These are phyloP conservation scores for Rissa tridactyla DNA, from an alignment of 2,113 vertebrate species.

Conservation along the genomic window DNA sequence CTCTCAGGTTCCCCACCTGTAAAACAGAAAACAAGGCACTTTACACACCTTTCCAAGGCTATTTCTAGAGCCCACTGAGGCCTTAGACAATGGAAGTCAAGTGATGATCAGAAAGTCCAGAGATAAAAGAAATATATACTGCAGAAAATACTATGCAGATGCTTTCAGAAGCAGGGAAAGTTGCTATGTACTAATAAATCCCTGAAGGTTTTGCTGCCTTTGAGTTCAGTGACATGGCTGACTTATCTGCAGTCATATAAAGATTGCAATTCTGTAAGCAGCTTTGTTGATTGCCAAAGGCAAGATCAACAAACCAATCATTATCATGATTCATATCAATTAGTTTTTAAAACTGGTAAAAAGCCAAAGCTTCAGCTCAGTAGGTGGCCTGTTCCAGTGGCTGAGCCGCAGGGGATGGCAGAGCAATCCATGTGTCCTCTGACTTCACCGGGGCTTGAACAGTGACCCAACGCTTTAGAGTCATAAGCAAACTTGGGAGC, in stretches of 20 bases:
- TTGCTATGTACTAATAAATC: neutral
- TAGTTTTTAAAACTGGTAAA: neutral
- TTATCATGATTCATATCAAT: neutral
- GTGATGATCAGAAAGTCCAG: neutral
- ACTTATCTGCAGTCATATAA: neutral
- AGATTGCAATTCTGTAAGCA: neutral
- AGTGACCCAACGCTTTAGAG: neutral
- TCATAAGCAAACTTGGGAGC: neutral
- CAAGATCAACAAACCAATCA: neutral
- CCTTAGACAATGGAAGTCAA: neutral
- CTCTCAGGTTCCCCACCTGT: neutral
- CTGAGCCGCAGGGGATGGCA: neutral
- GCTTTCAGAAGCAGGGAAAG: neutral
- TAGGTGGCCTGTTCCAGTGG: neutral
- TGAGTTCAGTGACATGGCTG: neutral
- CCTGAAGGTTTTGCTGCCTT: neutral
- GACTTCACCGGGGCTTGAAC: rapidly evolving
- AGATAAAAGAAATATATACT: neutral
- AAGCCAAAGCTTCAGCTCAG: neutral
- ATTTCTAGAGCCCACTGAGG: neutral
- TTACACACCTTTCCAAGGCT: neutral
- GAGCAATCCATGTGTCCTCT: neutral
- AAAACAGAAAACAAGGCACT: neutral
- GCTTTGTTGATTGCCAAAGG: neutral
- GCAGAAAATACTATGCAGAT: neutral